Base-by-base conservation (phyloP, 2,888 invertebrate genomes). In the Tetragnatha montana region DNA sequence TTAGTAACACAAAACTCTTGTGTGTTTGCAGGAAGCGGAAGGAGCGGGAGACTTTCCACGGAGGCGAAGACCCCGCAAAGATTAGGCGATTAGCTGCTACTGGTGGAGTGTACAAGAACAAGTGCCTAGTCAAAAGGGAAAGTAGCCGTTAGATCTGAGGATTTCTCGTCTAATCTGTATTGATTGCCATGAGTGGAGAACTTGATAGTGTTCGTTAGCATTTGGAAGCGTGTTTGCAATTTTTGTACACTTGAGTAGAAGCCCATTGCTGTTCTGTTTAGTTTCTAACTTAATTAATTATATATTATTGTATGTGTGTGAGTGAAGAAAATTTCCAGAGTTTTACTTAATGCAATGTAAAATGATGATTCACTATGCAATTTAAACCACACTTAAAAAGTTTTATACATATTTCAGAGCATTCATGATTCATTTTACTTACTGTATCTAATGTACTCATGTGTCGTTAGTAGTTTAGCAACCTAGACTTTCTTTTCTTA, bases 71-170 rank as follows among this genome's bases (percentile, higher is more conserved):
- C 88, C 80, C 10, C 83, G 88, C 50, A 88, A 88, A 21, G 88
- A 88, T 49, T 88, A 88, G 80, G 14, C 68, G 50, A 17, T 75
- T 60, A 70, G 60, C 74, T 71, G 88, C 88, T 84, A 71, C 84
- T 83, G 84, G 74, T 83, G 60, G 19, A 69, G 70, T 68, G 21
- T 73, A 73, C 73, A 88, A 84, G 84, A 88, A 84, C 88, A 88
- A 88, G 88, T 88, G 88, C 88, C 88, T 88, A 88, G 88, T 88
- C 88, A 88, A 84, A 84, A 73, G 84, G 79, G 75, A 47, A 76
- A 79, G 74, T 88, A 84, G 78, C 70, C 78, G 74, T 80, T 88
- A 88, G 88, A 88, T 88, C 83, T 84, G 84, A 88, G 69, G 35
- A n/a, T 80, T 73, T 74, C 79, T 81, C 73, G 47, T 74, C 73